Evolutionary conservation across 2,888 invertebrate genomes (phyloP), one percentile per base, ranked within the genome.

Genomic region (Pristionchus japonicus): DNA sequence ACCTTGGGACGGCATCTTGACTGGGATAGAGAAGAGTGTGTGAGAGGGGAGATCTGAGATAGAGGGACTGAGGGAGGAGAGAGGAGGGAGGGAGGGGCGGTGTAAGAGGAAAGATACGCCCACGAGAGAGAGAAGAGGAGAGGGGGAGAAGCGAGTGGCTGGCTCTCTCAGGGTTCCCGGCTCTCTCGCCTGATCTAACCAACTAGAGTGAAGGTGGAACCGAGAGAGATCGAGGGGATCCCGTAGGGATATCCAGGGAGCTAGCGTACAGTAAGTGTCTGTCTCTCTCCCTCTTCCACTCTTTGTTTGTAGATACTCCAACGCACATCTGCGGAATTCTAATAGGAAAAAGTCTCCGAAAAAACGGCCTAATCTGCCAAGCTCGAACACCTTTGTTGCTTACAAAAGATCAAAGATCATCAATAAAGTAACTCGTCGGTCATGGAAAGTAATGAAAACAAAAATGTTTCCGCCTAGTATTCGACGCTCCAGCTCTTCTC

Each of bases 1-100:
- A 90, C 90, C 90, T 89, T 90, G 90, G 47, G 90, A 89, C 87
- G 90, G 89, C 77, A 84, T 61, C 77, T 77, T 77, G n/a, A n/a
- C 77, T 77, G 27, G 57, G 67, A 23, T 70, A 43, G 77, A 89
- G 89, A 67, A 67, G 31, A 27, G 43, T 34, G 82, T 64, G 64
- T n/a, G 34, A 77, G 11, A 57, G 77, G 34, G 49, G 43, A 34
- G 86, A 86, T 37, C 61, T 61, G 80, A 49, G 31, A 34, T 27
- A 37, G 52, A 70, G 57, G 40, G 40, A 80, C 40, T 40, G 37
- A 57, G 47, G 61, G 40, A 27, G 74, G 87, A 52, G 34, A 23
- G 80, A 57, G 77, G 40, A 57, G 80, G 61, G 80, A 52, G 37
- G 67, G 86, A 86, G 52, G 34, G 74, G 31, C 7, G 86, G 37